Conservation (phyloP, 2,113 vertebrate genomes). For the Macrotis lagotis region DNA sequence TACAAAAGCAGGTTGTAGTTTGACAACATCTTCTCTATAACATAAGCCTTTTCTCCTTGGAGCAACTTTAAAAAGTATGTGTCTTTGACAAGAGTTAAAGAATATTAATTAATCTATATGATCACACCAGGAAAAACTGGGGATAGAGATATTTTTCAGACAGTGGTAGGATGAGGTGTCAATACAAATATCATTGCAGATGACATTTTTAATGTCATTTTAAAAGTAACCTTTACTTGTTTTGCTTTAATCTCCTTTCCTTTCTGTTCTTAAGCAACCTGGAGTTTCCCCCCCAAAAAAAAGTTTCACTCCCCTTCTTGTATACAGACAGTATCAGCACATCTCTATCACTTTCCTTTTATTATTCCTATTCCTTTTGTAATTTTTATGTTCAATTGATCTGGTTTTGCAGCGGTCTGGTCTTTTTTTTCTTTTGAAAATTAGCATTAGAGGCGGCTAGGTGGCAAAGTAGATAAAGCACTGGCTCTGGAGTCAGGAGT, state of each 20-base stretch:
- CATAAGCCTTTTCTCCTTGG: neutral
- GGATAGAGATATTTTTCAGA: neutral
- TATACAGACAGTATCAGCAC: neutral
- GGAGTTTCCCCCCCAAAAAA: conserved; percentile 3
- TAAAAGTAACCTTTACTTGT: neutral
- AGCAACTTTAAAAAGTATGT: neutral
- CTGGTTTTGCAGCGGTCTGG: neutral
- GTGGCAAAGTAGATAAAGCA: no score
- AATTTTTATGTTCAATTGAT: conserved; percentile 15
- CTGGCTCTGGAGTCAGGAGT: no score
- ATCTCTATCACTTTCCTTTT: conserved; percentile 1
- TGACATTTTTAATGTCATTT: neutral
- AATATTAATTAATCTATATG: neutral
- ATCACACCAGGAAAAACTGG: neutral
- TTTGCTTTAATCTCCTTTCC: neutral
- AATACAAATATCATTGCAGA: neutral
- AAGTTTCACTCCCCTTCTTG: conserved; percentile 5
- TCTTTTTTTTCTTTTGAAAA: neutral
- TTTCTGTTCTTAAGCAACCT: neutral
- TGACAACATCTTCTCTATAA: neutral
- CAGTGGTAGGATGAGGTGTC: neutral
- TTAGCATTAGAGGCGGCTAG: no score
- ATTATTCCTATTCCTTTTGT: neutral
- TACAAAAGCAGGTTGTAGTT: neutral
- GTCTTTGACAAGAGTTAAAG: neutral